Evolutionary conservation across 2,888 invertebrate genomes (phyloP).

Genomic region (Chorisops tibialis): DNA sequence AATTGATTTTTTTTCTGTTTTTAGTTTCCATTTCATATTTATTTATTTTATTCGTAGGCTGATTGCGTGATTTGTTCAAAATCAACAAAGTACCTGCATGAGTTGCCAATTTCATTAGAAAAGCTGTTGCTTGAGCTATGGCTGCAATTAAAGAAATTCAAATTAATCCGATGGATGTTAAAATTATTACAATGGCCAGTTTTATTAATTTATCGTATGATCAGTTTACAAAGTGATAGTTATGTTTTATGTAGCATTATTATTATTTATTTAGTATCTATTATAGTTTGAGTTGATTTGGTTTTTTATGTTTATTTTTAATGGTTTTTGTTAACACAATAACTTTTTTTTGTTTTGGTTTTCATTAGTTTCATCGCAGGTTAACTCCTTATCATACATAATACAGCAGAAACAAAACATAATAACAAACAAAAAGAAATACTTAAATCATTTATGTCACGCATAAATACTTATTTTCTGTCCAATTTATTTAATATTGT

Average conservation of each 20-base stretch:
- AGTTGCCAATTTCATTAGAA: conserved; percentile 46
- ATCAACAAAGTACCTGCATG: conserved; percentile 47
- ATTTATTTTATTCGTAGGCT: conserved; percentile 43
- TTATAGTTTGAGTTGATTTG: background rate
- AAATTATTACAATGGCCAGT: conserved; percentile 50
- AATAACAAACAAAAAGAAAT: too few relatives aligned
- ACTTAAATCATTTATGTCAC: too few relatives aligned
- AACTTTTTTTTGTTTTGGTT: background rate
- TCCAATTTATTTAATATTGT: too few relatives aligned
- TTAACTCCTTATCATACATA: too few relatives aligned
- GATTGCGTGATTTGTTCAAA: conserved; percentile 47
- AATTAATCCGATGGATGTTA: conserved; percentile 45
- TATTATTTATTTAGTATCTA: conserved; percentile 20
- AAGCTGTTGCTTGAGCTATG: conserved; percentile 45
- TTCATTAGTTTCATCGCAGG: background rate
- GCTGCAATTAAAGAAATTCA: conserved; percentile 45
- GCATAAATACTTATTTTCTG: too few relatives aligned
- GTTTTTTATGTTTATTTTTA: background rate
- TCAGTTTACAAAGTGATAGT: conserved; percentile 45
- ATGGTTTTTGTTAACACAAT: background rate
- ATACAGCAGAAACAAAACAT: too few relatives aligned
- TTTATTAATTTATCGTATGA: conserved; percentile 46
- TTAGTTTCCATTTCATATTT: conserved; percentile 35
- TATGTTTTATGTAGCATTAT: conserved; percentile 37
- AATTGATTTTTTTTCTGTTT: conserved; percentile 27